phyloP scores from a whole-genome alignment of 2,888 invertebrate genomes.

The Leptopilina myrica region DNA sequence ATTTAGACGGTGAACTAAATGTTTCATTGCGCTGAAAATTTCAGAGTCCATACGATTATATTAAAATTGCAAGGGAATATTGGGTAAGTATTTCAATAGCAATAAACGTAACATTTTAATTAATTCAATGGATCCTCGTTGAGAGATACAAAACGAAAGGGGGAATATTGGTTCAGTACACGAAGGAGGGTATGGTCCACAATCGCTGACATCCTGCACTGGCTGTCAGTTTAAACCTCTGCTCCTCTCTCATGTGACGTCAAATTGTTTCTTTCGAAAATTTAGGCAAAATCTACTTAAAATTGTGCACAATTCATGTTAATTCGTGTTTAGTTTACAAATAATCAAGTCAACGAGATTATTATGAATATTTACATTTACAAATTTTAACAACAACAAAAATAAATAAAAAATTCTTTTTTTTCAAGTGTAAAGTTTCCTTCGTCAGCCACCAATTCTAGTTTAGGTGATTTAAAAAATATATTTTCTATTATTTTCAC shows the following conservation, averaged over 20 bases:
- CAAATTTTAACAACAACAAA: background rate
- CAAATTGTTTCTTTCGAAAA: conserved; percentile 20
- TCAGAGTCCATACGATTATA: conserved; percentile 17
- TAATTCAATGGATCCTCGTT: conserved; percentile 39
- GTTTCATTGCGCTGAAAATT: background rate
- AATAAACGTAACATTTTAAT: conserved; percentile 39
- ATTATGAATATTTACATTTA: conserved; percentile 18
- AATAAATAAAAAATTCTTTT: background rate
- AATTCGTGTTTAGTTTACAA: conserved; percentile 8
- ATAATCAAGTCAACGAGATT: conserved; percentile 5
- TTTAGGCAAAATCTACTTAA: conserved; percentile 39
- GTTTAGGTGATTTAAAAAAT: background rate
- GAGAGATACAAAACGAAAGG: conserved; percentile 8
- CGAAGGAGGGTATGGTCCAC: conserved; percentile 23
- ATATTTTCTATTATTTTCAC: too few relatives aligned
- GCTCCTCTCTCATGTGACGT: conserved; percentile 33
- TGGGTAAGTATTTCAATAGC: conserved; percentile 36
- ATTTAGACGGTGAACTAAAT: conserved; percentile 26
- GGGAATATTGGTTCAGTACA: conserved; percentile 39
- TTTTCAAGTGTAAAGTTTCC: conserved; percentile 4
- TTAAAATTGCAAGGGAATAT: conserved; percentile 9
- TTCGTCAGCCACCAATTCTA: background rate
- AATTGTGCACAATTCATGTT: conserved; percentile 26
- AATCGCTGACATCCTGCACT: conserved; percentile 41
- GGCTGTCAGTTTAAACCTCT: conserved; percentile 32